phyloP scores from a whole-genome alignment of 92 coral and sea anemone genomes.

The Muricea muricata region DNA sequence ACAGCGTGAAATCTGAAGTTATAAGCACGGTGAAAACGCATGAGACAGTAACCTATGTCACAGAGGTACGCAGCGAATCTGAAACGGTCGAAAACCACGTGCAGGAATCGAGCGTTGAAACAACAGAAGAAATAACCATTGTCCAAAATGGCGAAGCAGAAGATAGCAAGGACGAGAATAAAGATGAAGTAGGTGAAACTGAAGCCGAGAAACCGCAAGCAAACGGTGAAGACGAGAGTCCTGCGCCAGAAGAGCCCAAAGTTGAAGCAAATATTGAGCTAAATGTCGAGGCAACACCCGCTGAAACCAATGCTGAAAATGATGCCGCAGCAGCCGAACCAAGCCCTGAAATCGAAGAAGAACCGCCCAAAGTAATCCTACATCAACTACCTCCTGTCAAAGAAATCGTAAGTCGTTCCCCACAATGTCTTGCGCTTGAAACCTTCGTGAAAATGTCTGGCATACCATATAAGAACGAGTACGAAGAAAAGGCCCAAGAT shows the following conservation, averaged over 20 bases:
- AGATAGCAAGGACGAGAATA: slow-evolving; percentile 1
- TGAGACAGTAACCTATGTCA: slow-evolving; percentile 45
- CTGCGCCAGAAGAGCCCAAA: slow-evolving; percentile 79
- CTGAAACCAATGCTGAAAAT: slow-evolving; percentile 81
- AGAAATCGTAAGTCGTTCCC: slow-evolving; percentile 81
- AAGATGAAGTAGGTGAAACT: not conserved
- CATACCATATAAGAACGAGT: slow-evolving; percentile 90
- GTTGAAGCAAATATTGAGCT: slow-evolving; percentile 81
- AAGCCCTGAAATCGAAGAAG: slow-evolving; percentile 83
- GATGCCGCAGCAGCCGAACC: slow-evolving; percentile 79
- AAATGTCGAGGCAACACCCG: slow-evolving; percentile 80
- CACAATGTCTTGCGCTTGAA: slow-evolving; percentile 88
- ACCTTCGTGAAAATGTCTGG: slow-evolving; percentile 87
- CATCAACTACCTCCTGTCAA: slow-evolving; percentile 90
- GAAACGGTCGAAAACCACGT: slow-evolving; percentile 51
- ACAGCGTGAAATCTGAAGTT: slow-evolving; percentile 48
- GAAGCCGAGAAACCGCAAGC: slow-evolving; percentile 27
- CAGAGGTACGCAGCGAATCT: slow-evolving; percentile 22
- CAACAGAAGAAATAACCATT: slow-evolving; percentile 21
- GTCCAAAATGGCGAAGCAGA: slow-evolving; percentile 29
- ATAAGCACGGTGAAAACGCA: slow-evolving; percentile 49
- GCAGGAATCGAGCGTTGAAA: slow-evolving; percentile 22
- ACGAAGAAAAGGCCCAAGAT: slow-evolving; percentile 66
- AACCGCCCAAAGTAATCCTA: slow-evolving; percentile 80
- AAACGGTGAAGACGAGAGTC: slow-evolving; percentile 62